phyloP scores from a whole-genome alignment of 2,888 invertebrate species.

The Nomada flava region DNA sequence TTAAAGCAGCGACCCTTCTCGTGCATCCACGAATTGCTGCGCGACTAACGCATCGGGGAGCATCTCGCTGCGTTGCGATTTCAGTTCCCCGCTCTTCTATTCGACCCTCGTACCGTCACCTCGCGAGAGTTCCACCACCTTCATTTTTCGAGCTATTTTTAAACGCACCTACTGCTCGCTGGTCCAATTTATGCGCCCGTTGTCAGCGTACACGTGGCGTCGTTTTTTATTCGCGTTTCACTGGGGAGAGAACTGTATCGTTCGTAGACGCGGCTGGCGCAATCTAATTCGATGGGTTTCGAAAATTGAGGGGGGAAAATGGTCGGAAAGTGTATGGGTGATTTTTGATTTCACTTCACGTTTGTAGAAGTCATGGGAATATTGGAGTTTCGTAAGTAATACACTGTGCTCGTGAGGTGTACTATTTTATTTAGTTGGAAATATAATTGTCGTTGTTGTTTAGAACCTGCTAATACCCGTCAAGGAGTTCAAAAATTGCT shows the following conservation, averaged over 20 bases:
- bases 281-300: constrained; percentile 6
- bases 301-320: background rate
- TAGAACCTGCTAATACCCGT: no score
- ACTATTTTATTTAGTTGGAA: no score
- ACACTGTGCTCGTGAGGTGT: no score
- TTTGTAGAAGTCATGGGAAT: no score
- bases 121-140: background rate
- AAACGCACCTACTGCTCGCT: background rate
- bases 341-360: constrained; percentile 1
- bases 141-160: constrained; percentile 14
- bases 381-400: background rate
- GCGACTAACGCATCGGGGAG: constrained; percentile 1
- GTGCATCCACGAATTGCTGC: constrained; percentile 9
- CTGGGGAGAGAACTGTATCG: background rate
- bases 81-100: background rate
- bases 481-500: no score
- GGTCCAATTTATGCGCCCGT: background rate
- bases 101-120: background rate
- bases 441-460: no score
- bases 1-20: background rate
- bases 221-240: constrained; percentile 10
- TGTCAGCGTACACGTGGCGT: no score
- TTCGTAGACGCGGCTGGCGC: background rate
- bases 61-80: background rate
- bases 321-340: no score